Base-by-base conservation (phyloP, 2,113 vertebrate species). In the Paralichthys olivaceus region DNA sequence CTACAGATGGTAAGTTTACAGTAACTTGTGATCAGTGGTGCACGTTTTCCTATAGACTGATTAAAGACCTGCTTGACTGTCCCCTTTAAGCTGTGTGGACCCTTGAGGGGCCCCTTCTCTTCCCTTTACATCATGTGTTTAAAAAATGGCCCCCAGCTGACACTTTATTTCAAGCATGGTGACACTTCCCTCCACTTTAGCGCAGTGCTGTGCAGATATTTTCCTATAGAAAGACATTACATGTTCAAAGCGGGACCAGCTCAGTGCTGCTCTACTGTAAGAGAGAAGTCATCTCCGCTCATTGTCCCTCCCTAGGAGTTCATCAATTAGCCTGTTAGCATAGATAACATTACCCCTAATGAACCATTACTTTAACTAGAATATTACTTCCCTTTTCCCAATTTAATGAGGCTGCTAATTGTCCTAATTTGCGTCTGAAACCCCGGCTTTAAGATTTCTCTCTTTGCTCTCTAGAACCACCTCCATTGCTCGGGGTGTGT, bases 401-500 rank as follows among this genome's bases (percentile, higher is more conserved):
- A 92, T 93, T 92, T 92, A 93, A 93, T 91, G 92, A 93, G 87
- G 84, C 90, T 54, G 49, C 83, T 92, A 93, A 94, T 94, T 90
- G 90, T 72, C 71, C 89, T 91, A 87, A 94, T 94, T 94, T 92
- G 90, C 59, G 79, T 71, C 28, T 87, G 77, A 84, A 89, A 85
- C 81, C 86, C 82, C 62, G 72, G 67, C 86, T 90, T 92, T 93
- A 85, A 62, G 81, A 86, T 75, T 77, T 72, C 75, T 81, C 68
- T 69, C 74, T 80, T 34, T 72, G 84, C 81, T 78, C 85, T 57
- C 60, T 22, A 25, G 75, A 85, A 75, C 66, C 87, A 88, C 89
- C 90, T 92, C 89, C 84, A 84, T 83, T 63, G 89, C 91, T 92
- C 4, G 62, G 88, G 90, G 87, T 92, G 84, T 77, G 82, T 83